Evolutionary conservation across 2,113 vertebrate genomes (phyloP).

Genomic region (Hippolais icterina): DNA sequence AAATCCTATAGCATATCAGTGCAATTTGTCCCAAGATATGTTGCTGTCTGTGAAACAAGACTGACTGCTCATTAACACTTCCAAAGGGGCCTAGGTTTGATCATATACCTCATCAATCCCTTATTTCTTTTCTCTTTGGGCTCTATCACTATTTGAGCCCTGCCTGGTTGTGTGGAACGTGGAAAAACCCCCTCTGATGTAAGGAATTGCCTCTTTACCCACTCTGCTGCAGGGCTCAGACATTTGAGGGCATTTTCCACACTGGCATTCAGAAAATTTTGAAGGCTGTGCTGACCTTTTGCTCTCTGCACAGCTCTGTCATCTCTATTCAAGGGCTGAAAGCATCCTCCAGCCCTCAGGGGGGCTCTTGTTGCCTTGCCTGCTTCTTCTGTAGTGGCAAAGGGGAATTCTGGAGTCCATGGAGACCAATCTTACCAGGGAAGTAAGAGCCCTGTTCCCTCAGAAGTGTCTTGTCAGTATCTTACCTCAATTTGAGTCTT

Average conservation of each 20-base stretch:
- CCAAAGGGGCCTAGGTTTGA: neutral
- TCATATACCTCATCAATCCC: neutral
- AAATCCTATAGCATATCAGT: neutral
- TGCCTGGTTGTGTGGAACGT: fast-evolving
- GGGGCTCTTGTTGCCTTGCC: neutral
- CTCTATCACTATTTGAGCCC: neutral
- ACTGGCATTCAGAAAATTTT: neutral
- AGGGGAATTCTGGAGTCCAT: neutral
- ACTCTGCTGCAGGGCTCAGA: neutral
- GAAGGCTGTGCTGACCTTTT: neutral
- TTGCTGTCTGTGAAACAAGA: neutral
- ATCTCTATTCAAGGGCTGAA: neutral
- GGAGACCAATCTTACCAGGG: neutral
- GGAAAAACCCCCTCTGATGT: neutral
- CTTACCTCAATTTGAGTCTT: neutral
- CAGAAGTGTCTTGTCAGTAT: neutral
- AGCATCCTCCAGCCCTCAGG: neutral
- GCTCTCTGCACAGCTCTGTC: neutral
- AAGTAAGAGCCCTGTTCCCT: neutral
- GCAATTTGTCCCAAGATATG: neutral
- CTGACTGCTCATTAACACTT: neutral
- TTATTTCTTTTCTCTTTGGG: neutral
- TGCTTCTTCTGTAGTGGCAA: neutral
- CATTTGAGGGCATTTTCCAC: neutral
- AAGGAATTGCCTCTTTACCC: neutral